A percentile compares a stretch with the other conserved stretches of the same genome.
These are phyloP conservation scores for Esox lucius DNA, from an alignment of 2,797 vertebrate species.

Conservation along the genomic window DNA sequence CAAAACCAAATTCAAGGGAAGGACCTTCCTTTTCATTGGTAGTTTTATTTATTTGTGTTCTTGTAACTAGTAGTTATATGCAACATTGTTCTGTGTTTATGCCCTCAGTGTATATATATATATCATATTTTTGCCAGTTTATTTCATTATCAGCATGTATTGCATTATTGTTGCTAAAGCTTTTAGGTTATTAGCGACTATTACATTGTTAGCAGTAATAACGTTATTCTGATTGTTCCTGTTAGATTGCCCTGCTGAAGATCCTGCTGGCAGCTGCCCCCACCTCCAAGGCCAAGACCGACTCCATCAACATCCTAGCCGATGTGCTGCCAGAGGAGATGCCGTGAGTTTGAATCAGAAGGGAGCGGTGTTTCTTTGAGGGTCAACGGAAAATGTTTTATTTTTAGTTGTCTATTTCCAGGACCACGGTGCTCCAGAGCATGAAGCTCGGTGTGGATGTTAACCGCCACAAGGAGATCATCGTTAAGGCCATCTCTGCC, in stretches of 20 bases:
- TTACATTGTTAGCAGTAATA: no score
- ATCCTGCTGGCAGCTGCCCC: conserved; percentile 95
- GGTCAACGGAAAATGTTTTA: neutral
- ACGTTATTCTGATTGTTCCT: neutral
- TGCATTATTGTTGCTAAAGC: no score
- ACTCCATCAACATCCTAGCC: conserved; percentile 98
- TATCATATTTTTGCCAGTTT: no score
- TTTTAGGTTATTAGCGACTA: no score
- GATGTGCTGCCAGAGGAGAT: conserved; percentile 97
- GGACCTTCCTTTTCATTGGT: no score
- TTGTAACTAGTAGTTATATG: no score
- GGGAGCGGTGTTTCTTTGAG: neutral
- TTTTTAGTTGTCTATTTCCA: conserved; percentile 50
- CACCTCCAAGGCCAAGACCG: conserved; percentile 98
- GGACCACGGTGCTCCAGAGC: conserved; percentile 95
- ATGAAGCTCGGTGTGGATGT: conserved; percentile 99
- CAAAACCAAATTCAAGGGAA: no score
- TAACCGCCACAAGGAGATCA: conserved; percentile 98
- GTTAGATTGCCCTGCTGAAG: conserved; percentile 93
- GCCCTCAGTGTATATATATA: no score
- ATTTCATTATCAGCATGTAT: no score
- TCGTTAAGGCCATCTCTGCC: conserved; percentile 96
- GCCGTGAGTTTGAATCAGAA: conserved; percentile 82
- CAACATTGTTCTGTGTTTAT: no score
- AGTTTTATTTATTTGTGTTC: no score